Conservation (phyloP, 1,140 invertebrate genomes). For the Heliothis subflexa region DNA sequence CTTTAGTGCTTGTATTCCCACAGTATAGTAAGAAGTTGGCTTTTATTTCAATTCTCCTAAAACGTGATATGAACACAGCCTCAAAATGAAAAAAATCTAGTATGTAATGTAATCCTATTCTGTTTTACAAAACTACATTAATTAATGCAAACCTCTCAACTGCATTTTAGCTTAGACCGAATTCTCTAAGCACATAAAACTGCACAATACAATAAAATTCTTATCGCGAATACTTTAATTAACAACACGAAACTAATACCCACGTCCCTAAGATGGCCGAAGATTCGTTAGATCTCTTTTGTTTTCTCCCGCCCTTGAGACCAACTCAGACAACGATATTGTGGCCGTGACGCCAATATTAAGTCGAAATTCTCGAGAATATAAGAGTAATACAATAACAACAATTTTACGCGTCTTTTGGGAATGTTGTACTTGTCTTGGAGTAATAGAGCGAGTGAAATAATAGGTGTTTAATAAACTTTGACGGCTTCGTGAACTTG, state of each 20-base stretch:
- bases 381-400: conserved; percentile 11
- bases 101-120: too few species aligned
- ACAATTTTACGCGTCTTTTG: conserved; percentile 3
- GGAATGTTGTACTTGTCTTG: neutral
- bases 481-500: neutral
- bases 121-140: too few species aligned
- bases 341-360: conserved; percentile 33
- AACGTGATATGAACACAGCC: too few species aligned
- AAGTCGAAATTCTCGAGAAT: conserved; percentile 30
- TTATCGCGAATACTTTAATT: conserved; percentile 21
- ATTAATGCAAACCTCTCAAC: too few species aligned
- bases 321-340: conserved; percentile 34
- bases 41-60: too few species aligned
- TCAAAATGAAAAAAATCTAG: too few species aligned
- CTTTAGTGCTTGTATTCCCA: too few species aligned
- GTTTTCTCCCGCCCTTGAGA: conserved; percentile 18
- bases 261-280: neutral
- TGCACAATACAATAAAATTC: conserved; percentile 1
- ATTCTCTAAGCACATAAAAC: too few species aligned
- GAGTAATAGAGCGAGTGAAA: conserved; percentile 20
- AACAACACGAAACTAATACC: conserved; percentile 9
- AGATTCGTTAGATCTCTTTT: conserved; percentile 22
- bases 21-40: too few species aligned
- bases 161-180: too few species aligned
- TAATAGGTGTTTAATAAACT: conserved; percentile 9